Evolutionary conservation across 2,797 vertebrate genomes (phyloP).

Genomic region (Myioborus melanocephalus): DNA sequence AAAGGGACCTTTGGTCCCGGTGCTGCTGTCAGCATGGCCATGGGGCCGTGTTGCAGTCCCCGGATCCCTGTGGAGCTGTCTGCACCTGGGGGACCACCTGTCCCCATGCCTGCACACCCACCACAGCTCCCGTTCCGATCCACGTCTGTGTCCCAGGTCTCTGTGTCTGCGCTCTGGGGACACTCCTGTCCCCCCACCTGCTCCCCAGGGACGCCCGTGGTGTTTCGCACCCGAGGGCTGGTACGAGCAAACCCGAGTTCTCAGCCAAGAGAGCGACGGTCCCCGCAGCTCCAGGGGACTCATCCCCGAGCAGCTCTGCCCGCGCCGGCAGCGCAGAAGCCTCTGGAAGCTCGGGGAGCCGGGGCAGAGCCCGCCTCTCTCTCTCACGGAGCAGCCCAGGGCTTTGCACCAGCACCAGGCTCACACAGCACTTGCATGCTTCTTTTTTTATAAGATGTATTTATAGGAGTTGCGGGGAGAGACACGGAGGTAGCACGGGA

Average conservation of each 20-base stretch:
- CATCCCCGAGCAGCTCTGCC: fast-evolving
- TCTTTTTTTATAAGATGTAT: not conserved
- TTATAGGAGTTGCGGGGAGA: not conserved
- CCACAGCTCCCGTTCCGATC: not conserved
- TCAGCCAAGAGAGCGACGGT: not conserved
- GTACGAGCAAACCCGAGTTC: not conserved
- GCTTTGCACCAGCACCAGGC: not conserved
- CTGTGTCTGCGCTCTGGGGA: not conserved
- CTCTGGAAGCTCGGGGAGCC: fast-evolving
- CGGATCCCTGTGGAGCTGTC: fast-evolving
- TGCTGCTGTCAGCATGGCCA: not conserved
- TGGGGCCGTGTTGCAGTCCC: not conserved
- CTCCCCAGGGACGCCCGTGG: not conserved
- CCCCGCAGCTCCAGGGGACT: fast-evolving
- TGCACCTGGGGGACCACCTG: not conserved
- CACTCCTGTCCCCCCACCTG: not conserved
- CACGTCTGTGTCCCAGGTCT: not conserved
- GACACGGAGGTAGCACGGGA: not conserved
- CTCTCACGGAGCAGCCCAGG: not conserved
- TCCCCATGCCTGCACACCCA: not conserved
- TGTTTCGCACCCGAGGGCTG: not conserved
- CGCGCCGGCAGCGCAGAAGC: fast-evolving
- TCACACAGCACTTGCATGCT: not conserved
- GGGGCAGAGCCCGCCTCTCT: fast-evolving
- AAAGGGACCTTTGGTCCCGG: slow-evolving; percentile 24